Evolutionary conservation across 2,888 invertebrate species (phyloP).

Genomic region (Agonopterix heracliana): DNA sequence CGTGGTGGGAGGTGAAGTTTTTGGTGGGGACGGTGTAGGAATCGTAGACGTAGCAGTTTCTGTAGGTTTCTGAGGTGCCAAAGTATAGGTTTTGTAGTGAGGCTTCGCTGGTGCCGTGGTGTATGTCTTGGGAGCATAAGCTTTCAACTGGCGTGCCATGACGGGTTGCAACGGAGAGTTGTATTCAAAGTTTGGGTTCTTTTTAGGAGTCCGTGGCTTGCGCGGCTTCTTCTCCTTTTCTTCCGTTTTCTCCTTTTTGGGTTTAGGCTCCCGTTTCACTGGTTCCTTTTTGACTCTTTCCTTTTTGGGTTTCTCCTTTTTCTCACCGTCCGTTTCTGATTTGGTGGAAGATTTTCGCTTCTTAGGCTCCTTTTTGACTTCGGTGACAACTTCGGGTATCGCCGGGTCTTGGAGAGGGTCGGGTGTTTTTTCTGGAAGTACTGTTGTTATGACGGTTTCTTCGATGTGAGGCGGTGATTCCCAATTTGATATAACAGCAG

Average conservation of each 20-base stretch:
- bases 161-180: slow-evolving; percentile 47
- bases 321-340: slow-evolving; percentile 19
- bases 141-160: slow-evolving; percentile 25
- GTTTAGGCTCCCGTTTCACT: slow-evolving; percentile 21
- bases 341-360: slow-evolving; percentile 43
- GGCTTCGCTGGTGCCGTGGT: not conserved
- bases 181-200: slow-evolving; percentile 36
- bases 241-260: slow-evolving; percentile 22
- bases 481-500: slow-evolving; percentile 51
- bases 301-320: slow-evolving; percentile 35
- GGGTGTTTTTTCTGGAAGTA: slow-evolving; percentile 14
- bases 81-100: too few relatives aligned
- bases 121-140: slow-evolving; percentile 3
- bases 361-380: slow-evolving; percentile 39
- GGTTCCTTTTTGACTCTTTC: slow-evolving; percentile 25
- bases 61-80: slow-evolving; percentile 3
- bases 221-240: slow-evolving; percentile 48
- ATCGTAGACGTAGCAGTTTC: not conserved
- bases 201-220: slow-evolving; percentile 52
- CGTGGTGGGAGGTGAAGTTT: slow-evolving; percentile 10
- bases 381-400: slow-evolving; percentile 3
- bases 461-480: slow-evolving; percentile 51
- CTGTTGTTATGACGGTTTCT: slow-evolving; percentile 3
- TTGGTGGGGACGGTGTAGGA: slow-evolving; percentile 5
- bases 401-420: slow-evolving; percentile 17